Evolutionary conservation across 2,888 invertebrate species (phyloP), one percentile per base, ranked within the genome.

Genomic region (Ferrisia virgata): DNA sequence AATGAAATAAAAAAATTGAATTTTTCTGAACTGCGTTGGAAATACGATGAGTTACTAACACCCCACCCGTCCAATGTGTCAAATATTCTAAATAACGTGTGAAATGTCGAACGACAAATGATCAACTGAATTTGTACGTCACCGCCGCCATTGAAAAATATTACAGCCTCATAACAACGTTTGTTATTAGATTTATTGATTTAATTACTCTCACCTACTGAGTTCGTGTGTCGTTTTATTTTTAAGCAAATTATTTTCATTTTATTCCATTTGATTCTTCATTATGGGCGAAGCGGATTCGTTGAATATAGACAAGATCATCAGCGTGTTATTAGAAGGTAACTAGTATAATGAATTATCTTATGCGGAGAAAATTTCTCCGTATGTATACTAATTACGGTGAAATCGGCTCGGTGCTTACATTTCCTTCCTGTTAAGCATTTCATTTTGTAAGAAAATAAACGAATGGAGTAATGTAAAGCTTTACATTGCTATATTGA

Each of bases 271-370:
- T 28, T 69, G 82, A 82, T 69, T 9, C 64, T 82, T n/a, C 36
- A 82, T 18, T 6, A 84, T 84, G 84, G 84, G 43, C 47, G 84
- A 84, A 69, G 84, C 58, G 15, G 84, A 84, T 84, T 43, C 64
- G 22, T 40, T 84, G 58, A 84, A 84, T 80, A 84, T 84, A 28
- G 84, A 84, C 69, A 84, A 69, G 43, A 84, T 84, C 15, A 84
- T 84, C 40, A 80, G 79, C 64, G 80, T 79, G 64, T 69, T 84
- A 80, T 40, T 84, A 69, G 84, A 84, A 84, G 84, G 84, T 84
- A 84, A 78, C 9, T 33, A 13, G 15, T 64, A 64, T 28, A 28
- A 28, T 64, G 28, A 1, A 28, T 64, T 64, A 64, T 28, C 1
- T 64, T 28, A 53, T 11, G 40, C 11, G 53, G 64, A 28, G 64